These are phyloP conservation scores for Hylomyscus alleni DNA, from an alignment of 2,797 vertebrate genomes.

Conservation along the genomic window DNA sequence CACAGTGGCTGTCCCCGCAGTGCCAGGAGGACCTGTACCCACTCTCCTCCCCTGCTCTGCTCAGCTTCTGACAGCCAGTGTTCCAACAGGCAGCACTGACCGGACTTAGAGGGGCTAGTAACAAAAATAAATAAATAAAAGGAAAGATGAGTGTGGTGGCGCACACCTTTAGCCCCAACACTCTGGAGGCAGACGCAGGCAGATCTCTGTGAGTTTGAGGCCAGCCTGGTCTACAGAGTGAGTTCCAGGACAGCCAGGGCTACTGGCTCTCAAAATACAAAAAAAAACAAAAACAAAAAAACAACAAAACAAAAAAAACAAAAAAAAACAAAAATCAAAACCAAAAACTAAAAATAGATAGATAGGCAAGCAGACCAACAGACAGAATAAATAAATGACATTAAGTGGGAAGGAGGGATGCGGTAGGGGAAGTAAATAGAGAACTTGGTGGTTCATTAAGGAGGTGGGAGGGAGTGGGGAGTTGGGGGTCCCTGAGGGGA, in stretches of 20 bases:
- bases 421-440: neutral
- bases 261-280: neutral
- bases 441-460: neutral
- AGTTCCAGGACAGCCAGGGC: neutral
- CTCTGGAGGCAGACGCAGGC: neutral
- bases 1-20: neutral
- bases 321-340: neutral
- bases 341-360: neutral
- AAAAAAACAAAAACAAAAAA: neutral
- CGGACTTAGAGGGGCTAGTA: neutral
- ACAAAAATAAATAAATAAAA: neutral
- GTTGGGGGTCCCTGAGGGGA: neutral
- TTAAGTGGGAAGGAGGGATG: neutral
- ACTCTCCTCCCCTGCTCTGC: fast-evolving
- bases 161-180: neutral
- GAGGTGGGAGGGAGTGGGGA: neutral
- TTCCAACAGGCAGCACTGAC: neutral
- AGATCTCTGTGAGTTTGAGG: neutral
- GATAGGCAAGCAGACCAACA: neutral
- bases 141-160: neutral
- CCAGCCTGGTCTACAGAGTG: neutral
- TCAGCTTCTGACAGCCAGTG: neutral
- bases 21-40: neutral
- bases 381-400: neutral
- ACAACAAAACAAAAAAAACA: neutral